These are phyloP conservation scores for Sceliomorpha sp. DNA, from an alignment of 2,888 invertebrate genomes.

Conservation along the genomic window DNA sequence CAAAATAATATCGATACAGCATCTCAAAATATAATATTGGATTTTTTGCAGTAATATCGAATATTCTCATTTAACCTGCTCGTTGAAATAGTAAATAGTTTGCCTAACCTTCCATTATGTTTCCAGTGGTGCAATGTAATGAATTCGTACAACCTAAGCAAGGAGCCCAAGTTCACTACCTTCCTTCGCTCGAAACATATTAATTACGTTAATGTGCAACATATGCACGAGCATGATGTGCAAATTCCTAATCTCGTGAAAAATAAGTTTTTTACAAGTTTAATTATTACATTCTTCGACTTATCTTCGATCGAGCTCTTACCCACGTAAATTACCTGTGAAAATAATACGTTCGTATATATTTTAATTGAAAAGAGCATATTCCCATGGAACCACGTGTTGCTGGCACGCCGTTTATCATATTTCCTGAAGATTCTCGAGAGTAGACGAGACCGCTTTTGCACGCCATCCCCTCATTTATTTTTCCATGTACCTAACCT, in stretches of 20 bases:
- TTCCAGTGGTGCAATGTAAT: background rate
- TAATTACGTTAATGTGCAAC: no score
- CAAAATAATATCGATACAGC: no score
- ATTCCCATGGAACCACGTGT: slow-evolving; percentile 31
- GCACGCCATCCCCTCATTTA: slow-evolving; percentile 17
- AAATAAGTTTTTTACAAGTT: background rate
- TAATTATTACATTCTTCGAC: background rate
- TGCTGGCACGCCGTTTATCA: slow-evolving; percentile 21
- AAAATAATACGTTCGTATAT: slow-evolving; percentile 30
- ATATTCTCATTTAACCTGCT: no score
- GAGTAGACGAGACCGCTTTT: slow-evolving; percentile 18
- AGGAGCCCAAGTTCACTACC: no score
- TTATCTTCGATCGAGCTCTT: slow-evolving; percentile 30
- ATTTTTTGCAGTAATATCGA: no score
- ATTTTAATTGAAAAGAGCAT: slow-evolving; percentile 25
- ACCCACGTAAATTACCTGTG: slow-evolving; percentile 33
- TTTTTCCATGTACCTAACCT: slow-evolving; percentile 10
- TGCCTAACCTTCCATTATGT: background rate
- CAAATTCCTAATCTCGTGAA: background rate
- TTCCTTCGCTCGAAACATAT: no score
- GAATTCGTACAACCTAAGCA: no score
- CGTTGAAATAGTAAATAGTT: no score
- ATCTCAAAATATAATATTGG: no score
- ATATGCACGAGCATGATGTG: no score
- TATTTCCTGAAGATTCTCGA: slow-evolving; percentile 30